Evolutionary conservation across 2,888 invertebrate species (phyloP).

Genomic region (Sarcophaga variegata): DNA sequence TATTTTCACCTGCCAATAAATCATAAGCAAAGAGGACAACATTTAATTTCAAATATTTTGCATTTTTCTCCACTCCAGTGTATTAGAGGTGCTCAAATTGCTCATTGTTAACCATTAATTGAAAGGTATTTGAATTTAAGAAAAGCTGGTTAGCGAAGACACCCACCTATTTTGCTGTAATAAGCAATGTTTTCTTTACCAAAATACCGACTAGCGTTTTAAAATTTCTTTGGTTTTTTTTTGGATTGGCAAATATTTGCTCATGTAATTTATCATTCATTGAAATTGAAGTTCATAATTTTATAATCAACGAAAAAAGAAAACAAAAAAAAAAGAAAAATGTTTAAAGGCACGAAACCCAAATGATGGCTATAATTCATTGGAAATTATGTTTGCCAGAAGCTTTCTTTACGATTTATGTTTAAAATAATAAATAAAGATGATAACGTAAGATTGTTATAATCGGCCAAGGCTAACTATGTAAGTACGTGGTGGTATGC

Average conservation of each 20-base stretch:
- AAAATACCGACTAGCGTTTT: slow-evolving; percentile 46
- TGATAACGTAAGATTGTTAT: no score
- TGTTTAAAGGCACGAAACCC: slow-evolving; percentile 10
- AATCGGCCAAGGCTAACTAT: no score
- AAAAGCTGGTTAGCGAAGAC: background rate
- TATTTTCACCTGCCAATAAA: slow-evolving; percentile 64
- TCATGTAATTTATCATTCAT: slow-evolving; percentile 52
- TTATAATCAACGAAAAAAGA: background rate
- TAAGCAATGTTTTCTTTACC: slow-evolving; percentile 28
- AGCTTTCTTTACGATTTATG: background rate
- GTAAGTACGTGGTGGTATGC: no score
- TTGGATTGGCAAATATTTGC: slow-evolving; percentile 5
- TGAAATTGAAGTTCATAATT: slow-evolving; percentile 46
- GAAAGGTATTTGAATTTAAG: no score
- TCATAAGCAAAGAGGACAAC: slow-evolving; percentile 21
- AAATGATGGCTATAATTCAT: slow-evolving; percentile 30
- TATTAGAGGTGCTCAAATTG: slow-evolving; percentile 25
- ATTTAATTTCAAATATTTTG: background rate
- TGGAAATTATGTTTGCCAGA: background rate
- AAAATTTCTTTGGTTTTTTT: slow-evolving; percentile 12
- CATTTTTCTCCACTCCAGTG: background rate
- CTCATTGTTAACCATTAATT: no score
- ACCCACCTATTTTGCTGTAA: background rate
- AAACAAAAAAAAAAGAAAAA: background rate
- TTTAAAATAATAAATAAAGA: slow-evolving; percentile 6